Base-by-base conservation (phyloP, 2,797 vertebrate species). In the Esox masquinongy region DNA sequence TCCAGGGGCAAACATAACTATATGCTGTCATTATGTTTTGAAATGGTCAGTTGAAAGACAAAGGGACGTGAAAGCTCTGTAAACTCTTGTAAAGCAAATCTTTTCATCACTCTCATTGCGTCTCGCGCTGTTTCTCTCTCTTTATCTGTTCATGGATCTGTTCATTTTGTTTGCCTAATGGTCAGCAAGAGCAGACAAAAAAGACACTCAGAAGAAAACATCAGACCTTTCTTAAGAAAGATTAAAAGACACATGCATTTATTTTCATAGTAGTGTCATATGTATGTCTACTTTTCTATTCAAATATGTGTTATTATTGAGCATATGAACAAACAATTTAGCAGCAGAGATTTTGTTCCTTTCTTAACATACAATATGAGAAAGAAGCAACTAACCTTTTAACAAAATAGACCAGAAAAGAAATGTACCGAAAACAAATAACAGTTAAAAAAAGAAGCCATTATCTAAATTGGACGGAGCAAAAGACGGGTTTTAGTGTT, bases 31-130 rank as follows among this genome's bases (percentile, higher is more conserved):
- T 90, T 90, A 90, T 79, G 77, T 78, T 83, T 75, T 63, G 74
- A 76, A 82, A 74, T 64, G 17, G 82, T 68, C 50, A 77, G 84
- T 91, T 89, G 85, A 93, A 89, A 89, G 89, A 77, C 72, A 51
- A 49, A 74, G 78, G 67, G 75, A 76, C 85, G 80, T 69, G 86
- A 84, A 78, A 77, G 72, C 81, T 71, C 34, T 80, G 79, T 79
- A 79, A 88, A 19, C 56, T 56, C 69, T 83, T 51, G 36, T 82
- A 85, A 77, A 75, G 79, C 85, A 78, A 86, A 83, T 82, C 64
- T 82, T 89, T 90, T 92, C 83, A 93, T 87, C 87, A 86, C 87
- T 75, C 70, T 74, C 69, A 69, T 78, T 85, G 72, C n/a, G 77
- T 36, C 29, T 75, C 71, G 71, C 76, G 70, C 77, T 82, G 78